Conservation (phyloP, 2,797 vertebrate genomes). For the Hydrophis major region DNA sequence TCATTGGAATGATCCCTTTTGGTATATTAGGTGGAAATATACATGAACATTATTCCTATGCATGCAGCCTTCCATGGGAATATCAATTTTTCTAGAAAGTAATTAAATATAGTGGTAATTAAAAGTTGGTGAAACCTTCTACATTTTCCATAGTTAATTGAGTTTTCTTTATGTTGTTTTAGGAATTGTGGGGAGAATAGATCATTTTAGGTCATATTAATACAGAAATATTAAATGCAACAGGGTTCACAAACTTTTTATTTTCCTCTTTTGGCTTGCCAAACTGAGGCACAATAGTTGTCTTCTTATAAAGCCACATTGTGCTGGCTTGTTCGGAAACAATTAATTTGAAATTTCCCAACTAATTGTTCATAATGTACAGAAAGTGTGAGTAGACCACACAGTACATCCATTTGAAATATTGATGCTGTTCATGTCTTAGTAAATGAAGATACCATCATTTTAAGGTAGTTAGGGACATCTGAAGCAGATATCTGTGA, state of each 20-base stretch:
- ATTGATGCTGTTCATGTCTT: background rate
- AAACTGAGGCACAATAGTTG: background rate
- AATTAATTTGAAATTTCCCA: background rate
- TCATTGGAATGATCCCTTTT: background rate
- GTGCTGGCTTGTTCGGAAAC: background rate
- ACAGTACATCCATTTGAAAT: background rate
- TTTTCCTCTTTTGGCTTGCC: background rate
- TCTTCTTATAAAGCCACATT: background rate
- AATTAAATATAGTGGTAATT: background rate
- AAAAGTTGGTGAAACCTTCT: background rate
- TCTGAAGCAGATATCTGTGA: slow-evolving; percentile 18
- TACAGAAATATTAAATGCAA: background rate
- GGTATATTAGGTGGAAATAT: background rate
- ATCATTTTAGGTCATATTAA: background rate
- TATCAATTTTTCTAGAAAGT: background rate
- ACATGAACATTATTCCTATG: background rate
- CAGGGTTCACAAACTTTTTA: background rate
- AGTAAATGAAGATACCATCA: background rate
- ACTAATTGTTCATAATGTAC: background rate
- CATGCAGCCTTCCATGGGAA: background rate
- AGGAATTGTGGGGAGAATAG: background rate
- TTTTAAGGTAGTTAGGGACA: background rate
- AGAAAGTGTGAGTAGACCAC: background rate
- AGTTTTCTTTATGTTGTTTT: background rate
- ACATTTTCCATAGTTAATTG: background rate